A percentile compares a stretch with the other conserved stretches of the same genome.
These are phyloP conservation scores for Ectropis grisescens DNA, from an alignment of 1,140 invertebrate species.

Conservation along the genomic window DNA sequence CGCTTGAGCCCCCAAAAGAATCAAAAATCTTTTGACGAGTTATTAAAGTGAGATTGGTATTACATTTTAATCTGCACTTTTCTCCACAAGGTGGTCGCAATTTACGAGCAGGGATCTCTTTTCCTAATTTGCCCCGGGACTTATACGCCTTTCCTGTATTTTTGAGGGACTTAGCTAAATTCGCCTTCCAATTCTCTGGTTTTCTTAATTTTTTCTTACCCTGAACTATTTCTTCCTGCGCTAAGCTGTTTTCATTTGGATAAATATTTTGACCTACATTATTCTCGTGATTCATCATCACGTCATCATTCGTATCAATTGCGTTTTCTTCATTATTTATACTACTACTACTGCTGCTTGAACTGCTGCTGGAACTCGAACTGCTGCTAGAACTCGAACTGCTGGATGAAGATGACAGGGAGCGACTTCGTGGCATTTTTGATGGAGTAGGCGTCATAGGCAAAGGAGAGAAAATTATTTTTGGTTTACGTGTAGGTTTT, in stretches of 20 bases:
- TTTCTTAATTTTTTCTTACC: constrained; percentile 5
- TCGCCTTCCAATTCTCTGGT: constrained; percentile 8
- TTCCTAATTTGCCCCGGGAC: constrained; percentile 12
- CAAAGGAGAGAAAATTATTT: constrained; percentile 6
- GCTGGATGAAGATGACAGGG: constrained; percentile 1
- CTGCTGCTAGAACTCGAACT: too few species aligned
- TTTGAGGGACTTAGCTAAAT: constrained; percentile 11
- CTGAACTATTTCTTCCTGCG: neutral
- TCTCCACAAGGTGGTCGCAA: constrained; percentile 16
- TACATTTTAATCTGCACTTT: constrained; percentile 19
- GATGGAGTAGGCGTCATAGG: too few species aligned
- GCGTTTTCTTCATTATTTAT: too few species aligned
- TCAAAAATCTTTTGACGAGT: constrained; percentile 18
- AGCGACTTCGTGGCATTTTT: constrained; percentile 2
- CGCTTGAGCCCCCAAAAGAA: constrained; percentile 10
- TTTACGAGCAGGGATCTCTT: constrained; percentile 13
- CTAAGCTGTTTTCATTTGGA: constrained; percentile 3
- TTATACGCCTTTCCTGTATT: constrained; percentile 16
- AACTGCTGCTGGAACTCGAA: too few species aligned
- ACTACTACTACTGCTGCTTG: constrained; percentile 1
- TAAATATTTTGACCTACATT: constrained; percentile 3
- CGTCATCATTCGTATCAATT: too few species aligned
- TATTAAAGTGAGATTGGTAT: constrained; percentile 2
- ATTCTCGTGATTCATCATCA: too few species aligned
- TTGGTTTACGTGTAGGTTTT: constrained; percentile 6